Evolutionary conservation across 2,888 invertebrate genomes (phyloP).

Genomic region (Isoperla grammatica): DNA sequence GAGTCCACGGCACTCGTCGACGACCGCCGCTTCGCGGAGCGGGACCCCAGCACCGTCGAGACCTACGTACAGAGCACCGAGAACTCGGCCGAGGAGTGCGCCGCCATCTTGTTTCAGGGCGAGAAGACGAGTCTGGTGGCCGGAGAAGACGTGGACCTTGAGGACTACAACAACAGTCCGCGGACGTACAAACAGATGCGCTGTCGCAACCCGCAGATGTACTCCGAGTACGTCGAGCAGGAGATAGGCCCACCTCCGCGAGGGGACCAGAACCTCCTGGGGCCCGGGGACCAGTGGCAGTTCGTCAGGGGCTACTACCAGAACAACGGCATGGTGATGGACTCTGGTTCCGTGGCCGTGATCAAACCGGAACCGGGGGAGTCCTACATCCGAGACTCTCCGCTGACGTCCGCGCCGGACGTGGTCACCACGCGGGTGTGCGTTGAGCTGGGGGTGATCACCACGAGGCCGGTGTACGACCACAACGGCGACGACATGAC

Average conservation of each 20-base stretch:
- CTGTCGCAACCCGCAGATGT: slow-evolving; percentile 13
- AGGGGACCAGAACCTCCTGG: background rate
- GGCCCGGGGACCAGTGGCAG: slow-evolving; percentile 21
- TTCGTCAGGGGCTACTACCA: slow-evolving; percentile 26
- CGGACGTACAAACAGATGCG: slow-evolving; percentile 40
- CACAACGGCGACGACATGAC: slow-evolving; percentile 11
- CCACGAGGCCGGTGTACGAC: slow-evolving; percentile 21
- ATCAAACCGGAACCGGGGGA: slow-evolving; percentile 29
- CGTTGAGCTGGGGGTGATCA: slow-evolving; percentile 49
- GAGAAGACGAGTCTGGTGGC: slow-evolving; percentile 15
- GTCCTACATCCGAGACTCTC: slow-evolving; percentile 28
- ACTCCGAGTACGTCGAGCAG: slow-evolving; percentile 27
- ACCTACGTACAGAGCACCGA: slow-evolving; percentile 38
- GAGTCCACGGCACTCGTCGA: background rate
- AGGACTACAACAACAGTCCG: slow-evolving; percentile 48
- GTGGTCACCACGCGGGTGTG: slow-evolving; percentile 50
- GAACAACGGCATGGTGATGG: background rate
- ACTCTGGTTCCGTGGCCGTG: slow-evolving; percentile 14
- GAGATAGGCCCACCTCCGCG: slow-evolving; percentile 5
- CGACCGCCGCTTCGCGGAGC: slow-evolving; percentile 23
- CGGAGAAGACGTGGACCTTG: slow-evolving; percentile 43
- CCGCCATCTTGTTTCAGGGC: background rate
- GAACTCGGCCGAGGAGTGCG: slow-evolving; percentile 23
- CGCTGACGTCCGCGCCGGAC: slow-evolving; percentile 40
- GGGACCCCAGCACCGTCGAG: slow-evolving; percentile 37